These are phyloP conservation scores for Leptonema lineaticorne DNA, from an alignment of 1,140 invertebrate genomes.

Conservation along the genomic window DNA sequence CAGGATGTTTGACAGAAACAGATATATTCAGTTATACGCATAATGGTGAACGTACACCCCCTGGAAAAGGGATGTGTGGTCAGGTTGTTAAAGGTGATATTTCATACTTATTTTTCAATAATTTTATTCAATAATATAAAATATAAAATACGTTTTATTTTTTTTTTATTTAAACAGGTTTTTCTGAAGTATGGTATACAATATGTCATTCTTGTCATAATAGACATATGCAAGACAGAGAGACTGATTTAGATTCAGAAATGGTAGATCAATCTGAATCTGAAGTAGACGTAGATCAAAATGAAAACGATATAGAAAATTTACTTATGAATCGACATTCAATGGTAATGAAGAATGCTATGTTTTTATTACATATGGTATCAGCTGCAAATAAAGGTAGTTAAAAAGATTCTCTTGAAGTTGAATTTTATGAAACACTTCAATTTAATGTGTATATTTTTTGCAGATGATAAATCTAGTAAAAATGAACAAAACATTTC, in stretches of 20 bases:
- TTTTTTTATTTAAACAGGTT: background rate
- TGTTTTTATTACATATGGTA: constrained; percentile 89
- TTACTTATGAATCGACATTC: constrained; percentile 62
- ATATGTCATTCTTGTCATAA: constrained; percentile 1
- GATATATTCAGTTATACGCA: background rate
- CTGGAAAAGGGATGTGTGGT: background rate
- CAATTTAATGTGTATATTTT: background rate
- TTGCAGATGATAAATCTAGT: background rate
- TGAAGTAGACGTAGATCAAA: constrained; percentile 41
- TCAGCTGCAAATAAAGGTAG: constrained; percentile 63
- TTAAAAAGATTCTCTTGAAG: background rate
- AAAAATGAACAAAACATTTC: constrained; percentile 10
- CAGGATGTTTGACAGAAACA: background rate
- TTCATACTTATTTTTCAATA: background rate
- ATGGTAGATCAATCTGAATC: constrained; percentile 17
- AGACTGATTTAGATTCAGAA: background rate
- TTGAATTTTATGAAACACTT: background rate
- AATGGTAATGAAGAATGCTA: constrained; percentile 89
- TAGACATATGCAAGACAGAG: background rate
- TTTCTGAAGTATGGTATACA: background rate
- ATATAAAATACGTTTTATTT: background rate
- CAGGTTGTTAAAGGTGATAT: background rate
- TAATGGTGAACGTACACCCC: background rate
- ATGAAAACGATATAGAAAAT: constrained; percentile 37
- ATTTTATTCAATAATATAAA: no score